Conservation (phyloP, 2,797 vertebrate genomes). For the Liasis olivaceus region DNA sequence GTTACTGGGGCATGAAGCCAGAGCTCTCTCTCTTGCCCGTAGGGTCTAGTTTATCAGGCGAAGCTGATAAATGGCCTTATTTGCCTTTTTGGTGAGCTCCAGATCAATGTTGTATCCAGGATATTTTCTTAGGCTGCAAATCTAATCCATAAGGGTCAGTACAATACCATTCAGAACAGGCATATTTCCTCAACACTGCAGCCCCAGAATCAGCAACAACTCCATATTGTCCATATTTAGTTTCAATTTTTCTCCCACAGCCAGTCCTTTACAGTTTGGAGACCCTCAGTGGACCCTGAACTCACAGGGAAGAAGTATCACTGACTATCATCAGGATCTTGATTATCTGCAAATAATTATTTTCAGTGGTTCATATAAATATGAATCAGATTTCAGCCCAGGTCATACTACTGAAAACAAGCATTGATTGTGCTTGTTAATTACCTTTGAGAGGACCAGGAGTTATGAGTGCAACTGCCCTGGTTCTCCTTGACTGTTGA, state of each 20-base stretch:
- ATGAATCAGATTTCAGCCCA: background rate
- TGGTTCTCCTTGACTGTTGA: background rate
- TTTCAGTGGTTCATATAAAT: background rate
- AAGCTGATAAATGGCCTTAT: no score
- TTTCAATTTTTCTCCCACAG: background rate
- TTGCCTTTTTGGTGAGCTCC: no score
- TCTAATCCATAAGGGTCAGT: no score
- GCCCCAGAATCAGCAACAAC: background rate
- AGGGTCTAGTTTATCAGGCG: no score
- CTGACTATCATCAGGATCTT: background rate
- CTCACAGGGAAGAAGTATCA: background rate
- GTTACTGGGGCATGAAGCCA: background rate
- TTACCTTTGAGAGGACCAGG: background rate
- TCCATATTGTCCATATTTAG: background rate
- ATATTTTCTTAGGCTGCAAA: no score
- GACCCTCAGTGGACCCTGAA: background rate
- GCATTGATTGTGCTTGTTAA: background rate
- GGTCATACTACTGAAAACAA: background rate
- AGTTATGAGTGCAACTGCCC: background rate
- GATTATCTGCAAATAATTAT: background rate
- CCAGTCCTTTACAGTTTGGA: background rate
- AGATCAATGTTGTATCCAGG: no score
- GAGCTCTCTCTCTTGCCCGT: no score
- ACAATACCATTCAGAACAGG: no score
- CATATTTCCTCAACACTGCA: background rate